These are phyloP conservation scores for Junonia oenone DNA, from an alignment of 2,888 invertebrate species.

Conservation along the genomic window DNA sequence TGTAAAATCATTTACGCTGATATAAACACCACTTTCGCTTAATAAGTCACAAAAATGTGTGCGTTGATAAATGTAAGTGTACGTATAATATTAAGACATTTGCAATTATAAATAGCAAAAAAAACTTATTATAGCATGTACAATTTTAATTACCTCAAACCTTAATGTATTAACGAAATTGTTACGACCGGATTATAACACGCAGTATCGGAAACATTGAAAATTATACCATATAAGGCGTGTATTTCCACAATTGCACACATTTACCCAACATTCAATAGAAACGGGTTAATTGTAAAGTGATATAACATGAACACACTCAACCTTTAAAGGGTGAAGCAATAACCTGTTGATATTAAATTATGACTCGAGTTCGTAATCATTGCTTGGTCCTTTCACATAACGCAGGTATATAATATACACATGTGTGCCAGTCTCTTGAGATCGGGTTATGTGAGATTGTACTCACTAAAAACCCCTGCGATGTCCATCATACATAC, in stretches of 20 bases:
- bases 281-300: neutral
- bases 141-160: too few species aligned
- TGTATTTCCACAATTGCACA: neutral
- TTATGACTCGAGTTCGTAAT: slow-evolving; percentile 24
- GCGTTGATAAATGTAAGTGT: too few species aligned
- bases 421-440: neutral
- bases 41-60: too few species aligned
- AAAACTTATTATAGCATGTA: too few species aligned
- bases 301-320: slow-evolving; percentile 11
- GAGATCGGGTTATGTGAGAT: too few species aligned
- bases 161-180: neutral
- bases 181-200: neutral
- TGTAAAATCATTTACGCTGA: too few species aligned
- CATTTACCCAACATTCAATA: neutral
- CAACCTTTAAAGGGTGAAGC: slow-evolving; percentile 26
- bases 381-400: slow-evolving; percentile 8
- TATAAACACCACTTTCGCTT: too few species aligned
- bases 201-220: neutral
- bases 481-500: too few species aligned
- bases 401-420: neutral
- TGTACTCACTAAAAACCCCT: too few species aligned
- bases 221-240: neutral
- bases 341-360: slow-evolving; percentile 28
- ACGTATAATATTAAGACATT: too few species aligned
- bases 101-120: too few species aligned